Evolutionary conservation across 2,113 vertebrate species (phyloP), one percentile per base, ranked within the genome.

Genomic region (Cyrtonyx montezumae): DNA sequence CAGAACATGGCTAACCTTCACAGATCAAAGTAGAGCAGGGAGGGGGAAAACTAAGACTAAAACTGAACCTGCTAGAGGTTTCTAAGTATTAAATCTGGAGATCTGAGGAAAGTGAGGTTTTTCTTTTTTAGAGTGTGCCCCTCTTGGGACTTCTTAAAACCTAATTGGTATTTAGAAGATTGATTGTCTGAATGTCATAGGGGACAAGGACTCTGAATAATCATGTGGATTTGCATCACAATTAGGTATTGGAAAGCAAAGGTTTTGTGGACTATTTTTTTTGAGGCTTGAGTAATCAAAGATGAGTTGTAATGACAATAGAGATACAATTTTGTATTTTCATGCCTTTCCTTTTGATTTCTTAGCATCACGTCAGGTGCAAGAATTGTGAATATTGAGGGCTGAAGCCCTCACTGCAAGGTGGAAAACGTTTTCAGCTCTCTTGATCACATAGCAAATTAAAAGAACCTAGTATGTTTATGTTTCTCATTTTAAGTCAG

Each of bases 191-290:
- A 56, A 91, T 89, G 84, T 93, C 90, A 82, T 53, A 69, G 71
- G 67, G 59, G 45, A 91, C n/a, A 79, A 69, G 0, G 2, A 55
- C 42, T 89, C 75, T 82, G 81, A 13, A 51, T 87, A 95, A 73
- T 65, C 58, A 62, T n/a, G 48, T 53, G 49, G 91, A 96, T 94
- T 90, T 93, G 71, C 90, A 95, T 94, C 59, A 83, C 40, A 93
- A 70, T 85, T 34, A 69, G 26, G 13, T 73, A 63, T 45, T 76
- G 42, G 87, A 32, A 95, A 96, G 71, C 71, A 83, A 9, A 82
- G 66, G 26, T n/a, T 88, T 88, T 81, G 21, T 8, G 3, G 51
- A 65, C 28, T 22, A 66, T 66, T 93, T 94, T 94, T 90, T 69
- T 48, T 84, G 80, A 93, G 62, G 51, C 84, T 87, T n/a, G 61